Base-by-base conservation (phyloP, 1,140 invertebrate genomes). In the Triops cancriformis region DNA sequence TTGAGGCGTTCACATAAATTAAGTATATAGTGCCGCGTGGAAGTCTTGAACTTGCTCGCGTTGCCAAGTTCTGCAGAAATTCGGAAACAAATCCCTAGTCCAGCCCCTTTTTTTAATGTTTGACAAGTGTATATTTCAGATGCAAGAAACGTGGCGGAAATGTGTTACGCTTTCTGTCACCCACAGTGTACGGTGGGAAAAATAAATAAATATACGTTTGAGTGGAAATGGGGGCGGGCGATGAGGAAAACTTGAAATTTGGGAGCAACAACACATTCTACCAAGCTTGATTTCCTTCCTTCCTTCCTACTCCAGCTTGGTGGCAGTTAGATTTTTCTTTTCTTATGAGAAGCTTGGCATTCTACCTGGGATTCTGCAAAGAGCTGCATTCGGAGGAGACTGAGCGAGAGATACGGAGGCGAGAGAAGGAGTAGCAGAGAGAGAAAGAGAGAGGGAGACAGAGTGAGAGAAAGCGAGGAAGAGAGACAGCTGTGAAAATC, bases 251-350 rank as follows among this genome's bases (percentile, higher is more conserved):
- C 51, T 64, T 64, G 51, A 64, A 64, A 64, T 64, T 64, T 10
- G 51, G 31, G 51, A 14, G 51, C 51, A 64, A 64, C 51, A 37
- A 64, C 51, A 64, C 51, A 64, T 64, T 64, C 51, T 64, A 64
- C 51, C 51, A 64, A 64, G 51, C 51, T 64, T 64, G 51, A 64
- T 64, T 64, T 64, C 51, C 51, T 64, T 64, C 51, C 51, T 64
- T 64, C 51, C 51, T 64, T 64, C 51, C 51, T 64, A 64, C 23
- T 64, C 51, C 51, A n/a, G 10, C 51, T 64, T 23, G 51, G 51
- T 64, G 51, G 51, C 51, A 23, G 51, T 64, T 64, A 64, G 1
- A n/a, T 23, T 64, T 64, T 64, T 64, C 51, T 64, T 64, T 64
- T 64, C 51, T 64, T 64, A 23, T 64, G 51, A 64, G 51, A 64